Conservation (phyloP, 2,797 vertebrate species). For the Macropodus opercularis region DNA sequence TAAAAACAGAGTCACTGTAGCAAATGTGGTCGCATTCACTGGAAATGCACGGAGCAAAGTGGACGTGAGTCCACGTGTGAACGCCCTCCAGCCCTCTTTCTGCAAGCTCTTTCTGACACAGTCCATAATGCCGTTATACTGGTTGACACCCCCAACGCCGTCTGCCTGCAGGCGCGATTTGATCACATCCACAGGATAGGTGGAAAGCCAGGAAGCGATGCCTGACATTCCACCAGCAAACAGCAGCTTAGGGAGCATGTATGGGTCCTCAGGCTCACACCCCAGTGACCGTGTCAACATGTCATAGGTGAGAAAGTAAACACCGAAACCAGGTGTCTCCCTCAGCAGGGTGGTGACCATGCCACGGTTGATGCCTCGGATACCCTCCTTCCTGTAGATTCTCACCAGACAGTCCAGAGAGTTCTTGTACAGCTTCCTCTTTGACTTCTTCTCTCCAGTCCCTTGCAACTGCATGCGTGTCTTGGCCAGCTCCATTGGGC, state of each 20-base stretch:
- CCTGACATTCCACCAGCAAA: constrained; percentile 94
- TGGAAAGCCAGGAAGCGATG: constrained; percentile 95
- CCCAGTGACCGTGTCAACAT: constrained; percentile 88
- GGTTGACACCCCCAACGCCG: constrained; percentile 85
- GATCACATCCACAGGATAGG: constrained; percentile 96
- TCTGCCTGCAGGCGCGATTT: constrained; percentile 97
- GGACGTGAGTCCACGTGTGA: constrained; percentile 93
- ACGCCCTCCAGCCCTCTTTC: constrained; percentile 91
- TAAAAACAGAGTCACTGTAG: constrained; percentile 94
- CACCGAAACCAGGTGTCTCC: constrained; percentile 94
- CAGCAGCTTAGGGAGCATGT: constrained; percentile 93
- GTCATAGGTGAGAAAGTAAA: constrained; percentile 96
- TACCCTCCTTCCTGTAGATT: constrained; percentile 91
- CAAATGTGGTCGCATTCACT: constrained; percentile 95
- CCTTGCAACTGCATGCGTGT: constrained; percentile 98
- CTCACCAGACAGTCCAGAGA: constrained; percentile 94
- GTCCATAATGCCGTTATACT: constrained; percentile 90
- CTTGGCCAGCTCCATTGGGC: constrained; percentile 98
- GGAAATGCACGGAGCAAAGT: constrained; percentile 95
- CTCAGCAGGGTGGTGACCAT: constrained; percentile 94
- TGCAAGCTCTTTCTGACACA: constrained; percentile 89
- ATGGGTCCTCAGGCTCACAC: constrained; percentile 90
- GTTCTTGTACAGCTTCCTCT: constrained; percentile 91
- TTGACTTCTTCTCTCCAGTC: constrained; percentile 89
- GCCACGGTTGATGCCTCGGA: constrained; percentile 91